Conservation (phyloP, 2,113 vertebrate genomes). For the Gnathochromis pfefferi region DNA sequence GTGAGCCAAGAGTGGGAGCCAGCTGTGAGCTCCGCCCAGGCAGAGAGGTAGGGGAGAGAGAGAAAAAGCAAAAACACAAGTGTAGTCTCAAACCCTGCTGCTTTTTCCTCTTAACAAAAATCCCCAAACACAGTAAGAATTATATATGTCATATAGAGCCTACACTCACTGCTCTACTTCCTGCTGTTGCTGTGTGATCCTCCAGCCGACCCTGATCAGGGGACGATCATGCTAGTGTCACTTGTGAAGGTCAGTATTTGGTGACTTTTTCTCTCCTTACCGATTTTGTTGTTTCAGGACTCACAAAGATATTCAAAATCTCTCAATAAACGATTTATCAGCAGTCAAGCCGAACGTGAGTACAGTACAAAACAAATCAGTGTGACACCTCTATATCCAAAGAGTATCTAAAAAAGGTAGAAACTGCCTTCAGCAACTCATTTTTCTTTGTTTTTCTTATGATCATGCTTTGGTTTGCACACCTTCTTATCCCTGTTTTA, state of each 20-base stretch:
- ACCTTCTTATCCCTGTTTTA: neutral
- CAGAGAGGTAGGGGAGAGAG: too few relatives aligned
- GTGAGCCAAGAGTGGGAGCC: too few relatives aligned
- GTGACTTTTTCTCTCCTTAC: neutral
- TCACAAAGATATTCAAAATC: neutral
- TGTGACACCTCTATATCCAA: neutral
- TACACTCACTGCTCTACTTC: neutral
- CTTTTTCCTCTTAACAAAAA: neutral
- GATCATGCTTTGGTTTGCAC: neutral
- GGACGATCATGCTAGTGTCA: neutral
- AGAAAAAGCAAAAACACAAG: too few relatives aligned
- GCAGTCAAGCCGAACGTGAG: neutral
- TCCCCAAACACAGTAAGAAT: neutral
- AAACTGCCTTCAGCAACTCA: neutral
- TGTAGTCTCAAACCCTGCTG: neutral
- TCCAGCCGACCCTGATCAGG: neutral
- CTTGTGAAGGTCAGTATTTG: neutral
- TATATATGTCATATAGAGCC: neutral
- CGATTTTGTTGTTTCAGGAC: neutral
- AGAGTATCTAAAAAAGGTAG: neutral
- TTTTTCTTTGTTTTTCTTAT: neutral
- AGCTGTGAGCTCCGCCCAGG: too few relatives aligned
- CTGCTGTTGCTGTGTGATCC: neutral
- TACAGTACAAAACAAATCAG: neutral
- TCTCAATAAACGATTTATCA: neutral